Evolutionary conservation across 2,797 vertebrate species (phyloP).

Genomic region (Melanitta fusca): DNA sequence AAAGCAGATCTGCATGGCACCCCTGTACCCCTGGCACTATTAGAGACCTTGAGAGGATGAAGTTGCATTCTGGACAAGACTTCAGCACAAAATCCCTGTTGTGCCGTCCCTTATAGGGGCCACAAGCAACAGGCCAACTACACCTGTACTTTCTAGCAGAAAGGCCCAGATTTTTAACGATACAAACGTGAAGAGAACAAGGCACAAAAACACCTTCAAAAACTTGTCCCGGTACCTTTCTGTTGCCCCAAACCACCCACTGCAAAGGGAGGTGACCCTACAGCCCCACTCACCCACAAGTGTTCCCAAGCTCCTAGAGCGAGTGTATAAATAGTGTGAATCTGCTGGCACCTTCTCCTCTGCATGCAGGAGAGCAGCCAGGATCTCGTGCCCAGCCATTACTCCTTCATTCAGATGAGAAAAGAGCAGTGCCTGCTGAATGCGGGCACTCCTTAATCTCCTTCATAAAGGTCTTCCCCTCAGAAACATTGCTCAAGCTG

Average conservation of each 20-base stretch:
- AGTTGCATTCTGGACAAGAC: background rate
- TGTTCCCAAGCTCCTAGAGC: background rate
- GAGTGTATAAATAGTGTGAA: background rate
- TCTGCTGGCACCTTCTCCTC: background rate
- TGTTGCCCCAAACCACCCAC: accelerated
- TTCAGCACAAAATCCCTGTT: background rate
- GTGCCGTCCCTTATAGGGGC: background rate
- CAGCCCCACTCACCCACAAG: background rate
- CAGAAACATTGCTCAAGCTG: constrained; percentile 56
- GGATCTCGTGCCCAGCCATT: background rate
- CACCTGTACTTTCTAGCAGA: background rate
- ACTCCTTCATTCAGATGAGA: background rate
- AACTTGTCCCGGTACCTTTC: background rate
- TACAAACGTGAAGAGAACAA: background rate
- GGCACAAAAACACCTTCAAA: background rate
- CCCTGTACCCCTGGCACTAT: background rate
- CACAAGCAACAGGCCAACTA: background rate
- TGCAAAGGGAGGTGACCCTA: background rate
- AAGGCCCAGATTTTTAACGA: background rate
- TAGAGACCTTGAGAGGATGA: background rate
- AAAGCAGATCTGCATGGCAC: background rate
- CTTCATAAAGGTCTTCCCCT: constrained; percentile 59
- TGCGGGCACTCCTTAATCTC: background rate
- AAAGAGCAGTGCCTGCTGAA: constrained; percentile 21
- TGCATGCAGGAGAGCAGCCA: background rate